Conservation (phyloP, 2,797 vertebrate species). For the Myotis vivesi region DNA sequence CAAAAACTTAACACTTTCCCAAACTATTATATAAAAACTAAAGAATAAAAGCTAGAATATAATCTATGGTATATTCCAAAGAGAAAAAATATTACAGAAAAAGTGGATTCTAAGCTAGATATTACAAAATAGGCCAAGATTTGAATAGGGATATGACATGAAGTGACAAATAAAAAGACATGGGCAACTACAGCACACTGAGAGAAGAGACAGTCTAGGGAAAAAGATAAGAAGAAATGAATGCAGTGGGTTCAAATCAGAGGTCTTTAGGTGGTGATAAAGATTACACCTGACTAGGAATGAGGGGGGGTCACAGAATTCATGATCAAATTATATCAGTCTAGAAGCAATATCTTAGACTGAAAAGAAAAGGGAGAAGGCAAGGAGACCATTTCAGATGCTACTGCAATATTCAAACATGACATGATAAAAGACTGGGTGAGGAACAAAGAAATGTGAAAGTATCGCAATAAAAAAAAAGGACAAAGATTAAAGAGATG, state of each 20-base stretch:
- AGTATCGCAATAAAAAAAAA: slow-evolving; percentile 36
- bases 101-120: not conserved
- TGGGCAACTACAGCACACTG: not conserved
- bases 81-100: not conserved
- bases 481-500: not conserved
- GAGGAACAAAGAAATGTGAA: slow-evolving; percentile 13
- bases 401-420: not conserved
- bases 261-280: not conserved
- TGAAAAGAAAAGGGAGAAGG: not conserved
- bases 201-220: not conserved
- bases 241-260: not conserved
- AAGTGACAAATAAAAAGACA: slow-evolving; percentile 19
- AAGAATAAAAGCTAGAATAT: slow-evolving; percentile 21
- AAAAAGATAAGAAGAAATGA: slow-evolving; percentile 24
- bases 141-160: not conserved
- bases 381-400: not conserved
- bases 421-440: not conserved
- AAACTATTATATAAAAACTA: slow-evolving; percentile 15
- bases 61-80: slow-evolving; percentile 28
- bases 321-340: not conserved
- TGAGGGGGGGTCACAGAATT: not conserved
- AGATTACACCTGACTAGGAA: not conserved
- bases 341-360: not conserved
- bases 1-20: not conserved
- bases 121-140: not conserved